These are phyloP conservation scores for Drosophila histrio DNA, from an alignment of 2,888 invertebrate species.

Conservation along the genomic window DNA sequence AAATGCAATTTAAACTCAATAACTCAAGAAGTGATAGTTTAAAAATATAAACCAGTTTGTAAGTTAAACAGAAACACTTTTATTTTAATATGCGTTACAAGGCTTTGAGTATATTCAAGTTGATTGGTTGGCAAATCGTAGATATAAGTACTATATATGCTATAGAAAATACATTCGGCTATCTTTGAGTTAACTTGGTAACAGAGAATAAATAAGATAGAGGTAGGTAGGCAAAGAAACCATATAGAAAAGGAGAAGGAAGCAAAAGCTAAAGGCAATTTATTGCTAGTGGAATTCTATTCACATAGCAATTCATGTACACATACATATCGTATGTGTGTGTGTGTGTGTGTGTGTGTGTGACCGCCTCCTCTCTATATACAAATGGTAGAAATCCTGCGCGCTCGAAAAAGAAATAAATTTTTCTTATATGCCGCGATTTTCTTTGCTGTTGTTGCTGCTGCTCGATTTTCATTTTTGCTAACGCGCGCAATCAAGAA, in stretches of 20 bases:
- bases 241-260: not conserved
- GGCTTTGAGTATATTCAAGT: not conserved
- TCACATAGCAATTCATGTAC: conserved; percentile 51
- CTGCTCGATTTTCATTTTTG: conserved; percentile 75
- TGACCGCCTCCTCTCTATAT: conserved; percentile 49
- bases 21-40: no score
- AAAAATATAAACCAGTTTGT: no score
- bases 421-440: conserved; percentile 69
- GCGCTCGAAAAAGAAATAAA: conserved; percentile 56
- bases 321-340: conserved; percentile 6
- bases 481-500: conserved; percentile 76
- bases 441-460: conserved; percentile 42
- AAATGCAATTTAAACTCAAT: no score
- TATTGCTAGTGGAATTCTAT: conserved; percentile 42
- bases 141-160: not conserved
- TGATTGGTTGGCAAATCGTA: conserved; percentile 6
- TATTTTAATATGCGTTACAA: not conserved
- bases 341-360: conserved; percentile 24
- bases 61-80: not conserved
- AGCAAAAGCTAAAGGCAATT: conserved; percentile 27
- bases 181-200: not conserved
- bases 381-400: conserved; percentile 71
- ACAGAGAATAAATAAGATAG: not conserved
- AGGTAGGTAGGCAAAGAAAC: not conserved
- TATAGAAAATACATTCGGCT: conserved; percentile 10